phyloP scores from a whole-genome alignment of 2,888 invertebrate genomes.

The Melanchra persicariae region DNA sequence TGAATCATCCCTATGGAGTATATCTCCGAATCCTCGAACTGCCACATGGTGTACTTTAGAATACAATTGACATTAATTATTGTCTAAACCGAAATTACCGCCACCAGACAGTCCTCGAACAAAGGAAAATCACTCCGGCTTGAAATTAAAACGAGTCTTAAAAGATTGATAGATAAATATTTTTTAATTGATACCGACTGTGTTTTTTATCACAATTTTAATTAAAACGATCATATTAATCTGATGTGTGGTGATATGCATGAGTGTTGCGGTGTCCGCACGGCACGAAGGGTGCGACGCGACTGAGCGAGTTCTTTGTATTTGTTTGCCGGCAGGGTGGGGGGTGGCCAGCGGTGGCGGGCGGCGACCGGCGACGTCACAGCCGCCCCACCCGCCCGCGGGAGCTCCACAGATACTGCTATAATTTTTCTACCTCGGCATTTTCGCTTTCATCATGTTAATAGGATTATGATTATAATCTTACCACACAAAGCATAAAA shows the following conservation, averaged over 20 bases:
- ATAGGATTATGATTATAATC: constrained; percentile 60
- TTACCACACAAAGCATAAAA: constrained; percentile 32
- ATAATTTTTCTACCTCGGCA: constrained; percentile 62
- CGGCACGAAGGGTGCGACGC: constrained; percentile 83
- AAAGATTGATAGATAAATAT: constrained; percentile 28
- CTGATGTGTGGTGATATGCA: constrained; percentile 80
- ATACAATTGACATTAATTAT: constrained; percentile 60
- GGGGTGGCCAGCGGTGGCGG: constrained; percentile 64
- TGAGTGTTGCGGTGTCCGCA: constrained; percentile 74
- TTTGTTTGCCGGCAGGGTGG: constrained; percentile 72
- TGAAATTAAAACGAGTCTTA: constrained; percentile 39
- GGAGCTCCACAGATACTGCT: constrained; percentile 70
- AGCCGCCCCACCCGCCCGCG: constrained; percentile 68
- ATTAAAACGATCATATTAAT: constrained; percentile 80
- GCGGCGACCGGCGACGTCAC: constrained; percentile 79
- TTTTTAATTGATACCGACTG: constrained; percentile 60
- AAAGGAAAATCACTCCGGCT: constrained; percentile 57
- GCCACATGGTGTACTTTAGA: constrained; percentile 90
- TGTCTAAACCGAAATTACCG: constrained; percentile 57
- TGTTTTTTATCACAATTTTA: constrained; percentile 74
- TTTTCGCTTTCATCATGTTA: constrained; percentile 54
- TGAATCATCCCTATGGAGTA: constrained; percentile 96
- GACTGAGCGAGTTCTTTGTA: constrained; percentile 80
- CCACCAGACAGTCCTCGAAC: constrained; percentile 52
- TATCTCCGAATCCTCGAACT: constrained; percentile 94